A percentile compares a stretch with the other conserved stretches of the same genome.
Evolutionary conservation across 2,888 invertebrate genomes (phyloP).

Genomic region (Drosophila prolongata): DNA sequence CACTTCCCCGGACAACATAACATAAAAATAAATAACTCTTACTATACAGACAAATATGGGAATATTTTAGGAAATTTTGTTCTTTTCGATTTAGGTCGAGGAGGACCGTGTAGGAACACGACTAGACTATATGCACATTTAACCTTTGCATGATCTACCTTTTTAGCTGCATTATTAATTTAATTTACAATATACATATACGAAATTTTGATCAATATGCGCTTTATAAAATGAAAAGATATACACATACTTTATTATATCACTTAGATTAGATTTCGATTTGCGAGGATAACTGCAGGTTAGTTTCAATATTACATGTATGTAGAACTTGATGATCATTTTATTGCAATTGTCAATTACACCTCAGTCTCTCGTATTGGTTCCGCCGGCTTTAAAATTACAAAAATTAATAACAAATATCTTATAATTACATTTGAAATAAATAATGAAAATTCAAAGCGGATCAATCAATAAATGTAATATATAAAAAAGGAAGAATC

Average conservation of each 20-base stretch:
- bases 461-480: slow-evolving; percentile 27
- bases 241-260: slow-evolving; percentile 1
- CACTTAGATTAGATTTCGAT: background rate
- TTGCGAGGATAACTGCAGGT: slow-evolving; percentile 41
- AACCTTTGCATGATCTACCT: background rate
- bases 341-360: slow-evolving; percentile 84
- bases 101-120: background rate
- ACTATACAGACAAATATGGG: background rate
- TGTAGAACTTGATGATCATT: slow-evolving; percentile 9
- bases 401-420: slow-evolving; percentile 85
- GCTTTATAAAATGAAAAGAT: background rate
- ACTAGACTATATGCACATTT: background rate
- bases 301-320: slow-evolving; percentile 27
- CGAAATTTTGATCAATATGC: background rate
- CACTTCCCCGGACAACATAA: background rate
- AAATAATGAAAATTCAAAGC: slow-evolving; percentile 53
- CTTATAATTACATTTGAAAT: slow-evolving; percentile 74
- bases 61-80: background rate
- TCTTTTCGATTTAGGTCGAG: background rate
- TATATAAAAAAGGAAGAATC: background rate
- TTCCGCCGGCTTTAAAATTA: slow-evolving; percentile 88
- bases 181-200: background rate
- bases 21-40: background rate
- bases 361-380: slow-evolving; percentile 91
- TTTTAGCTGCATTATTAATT: background rate